These are phyloP conservation scores for Hiodon tergisus DNA, from an alignment of 2,113 vertebrate species.

Conservation along the genomic window DNA sequence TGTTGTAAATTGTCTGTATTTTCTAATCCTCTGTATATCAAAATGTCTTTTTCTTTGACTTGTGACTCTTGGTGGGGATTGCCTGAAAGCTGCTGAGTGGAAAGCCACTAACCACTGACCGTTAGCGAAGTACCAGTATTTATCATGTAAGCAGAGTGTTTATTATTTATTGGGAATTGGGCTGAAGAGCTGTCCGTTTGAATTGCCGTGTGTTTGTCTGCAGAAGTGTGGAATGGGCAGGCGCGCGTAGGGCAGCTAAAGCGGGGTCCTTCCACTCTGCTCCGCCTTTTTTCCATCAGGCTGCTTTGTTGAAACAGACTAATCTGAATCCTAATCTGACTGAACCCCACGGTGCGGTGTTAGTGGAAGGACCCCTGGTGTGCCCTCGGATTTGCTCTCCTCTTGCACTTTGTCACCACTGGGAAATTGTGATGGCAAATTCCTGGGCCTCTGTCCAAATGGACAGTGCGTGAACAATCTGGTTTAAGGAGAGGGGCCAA, in stretches of 20 bases:
- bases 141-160: neutral
- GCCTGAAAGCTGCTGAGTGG: neutral
- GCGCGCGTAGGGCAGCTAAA: conserved; percentile 12
- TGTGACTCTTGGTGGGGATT: neutral
- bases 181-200: neutral
- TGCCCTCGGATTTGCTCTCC: neutral
- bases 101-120: neutral
- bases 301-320: conserved; percentile 17
- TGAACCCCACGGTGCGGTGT: neutral
- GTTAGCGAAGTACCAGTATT: conserved; percentile 2
- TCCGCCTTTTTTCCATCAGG: neutral
- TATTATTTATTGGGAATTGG: conserved; percentile 6
- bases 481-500: neutral
- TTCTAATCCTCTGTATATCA: conserved; percentile 18
- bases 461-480: neutral
- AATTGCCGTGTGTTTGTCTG: conserved; percentile 11
- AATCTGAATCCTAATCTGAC: neutral
- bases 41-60: neutral
- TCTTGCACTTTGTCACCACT: conserved; percentile 17
- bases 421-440: conserved; percentile 20
- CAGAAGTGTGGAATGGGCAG: conserved; percentile 15
- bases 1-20: conserved; percentile 26
- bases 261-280: conserved; percentile 13
- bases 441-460: neutral
- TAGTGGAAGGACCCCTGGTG: neutral